These are phyloP conservation scores for Petrocephalus microphthalmus DNA, from an alignment of 2,113 vertebrate species.

Conservation along the genomic window DNA sequence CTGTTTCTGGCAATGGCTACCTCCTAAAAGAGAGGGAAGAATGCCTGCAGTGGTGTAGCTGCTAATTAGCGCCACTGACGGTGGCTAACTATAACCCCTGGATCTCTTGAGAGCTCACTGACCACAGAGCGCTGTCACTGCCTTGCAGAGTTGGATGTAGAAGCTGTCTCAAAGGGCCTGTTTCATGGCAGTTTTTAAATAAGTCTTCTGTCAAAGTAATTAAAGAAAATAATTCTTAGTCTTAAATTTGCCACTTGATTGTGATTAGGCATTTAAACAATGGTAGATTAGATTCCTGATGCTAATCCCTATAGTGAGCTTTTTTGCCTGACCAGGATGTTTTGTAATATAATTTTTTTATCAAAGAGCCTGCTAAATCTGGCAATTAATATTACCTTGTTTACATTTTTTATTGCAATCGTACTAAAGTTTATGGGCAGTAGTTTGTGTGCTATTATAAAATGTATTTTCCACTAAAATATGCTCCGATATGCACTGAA, in stretches of 20 bases:
- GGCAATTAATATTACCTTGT: neutral
- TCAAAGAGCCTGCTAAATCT: neutral
- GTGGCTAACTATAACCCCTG: neutral
- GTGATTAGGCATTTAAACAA: neutral
- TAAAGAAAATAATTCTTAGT: neutral
- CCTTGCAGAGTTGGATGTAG: neutral
- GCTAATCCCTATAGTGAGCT: neutral
- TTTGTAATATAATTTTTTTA: neutral
- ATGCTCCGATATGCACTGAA: neutral
- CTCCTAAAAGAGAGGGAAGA: neutral
- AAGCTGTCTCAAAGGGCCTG: too few relatives aligned
- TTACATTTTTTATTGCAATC: neutral
- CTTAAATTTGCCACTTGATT: neutral
- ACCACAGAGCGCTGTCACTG: neutral
- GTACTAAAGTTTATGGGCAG: neutral
- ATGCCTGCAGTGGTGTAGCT: neutral
- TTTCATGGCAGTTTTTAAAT: neutral
- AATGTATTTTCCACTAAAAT: neutral
- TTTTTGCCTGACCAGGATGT: neutral
- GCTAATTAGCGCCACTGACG: neutral
- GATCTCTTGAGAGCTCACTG: neutral
- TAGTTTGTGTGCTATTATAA: neutral
- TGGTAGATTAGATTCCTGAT: neutral
- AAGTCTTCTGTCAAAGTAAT: neutral
- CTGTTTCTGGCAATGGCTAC: neutral